Evolutionary conservation across 2,797 vertebrate species (phyloP), one percentile per base, ranked within the genome.

Genomic region (Spatula clypeata): DNA sequence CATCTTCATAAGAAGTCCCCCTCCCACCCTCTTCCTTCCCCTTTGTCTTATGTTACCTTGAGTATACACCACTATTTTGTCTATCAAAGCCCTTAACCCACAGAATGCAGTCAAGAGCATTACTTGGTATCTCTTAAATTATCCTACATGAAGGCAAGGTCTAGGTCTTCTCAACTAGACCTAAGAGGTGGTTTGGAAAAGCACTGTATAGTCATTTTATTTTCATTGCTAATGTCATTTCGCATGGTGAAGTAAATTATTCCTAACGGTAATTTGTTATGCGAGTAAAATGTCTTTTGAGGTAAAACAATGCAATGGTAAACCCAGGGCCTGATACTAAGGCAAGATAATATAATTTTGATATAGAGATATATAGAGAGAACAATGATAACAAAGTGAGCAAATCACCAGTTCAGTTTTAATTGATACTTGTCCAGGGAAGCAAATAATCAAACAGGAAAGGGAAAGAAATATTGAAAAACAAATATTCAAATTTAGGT

Each of bases 161-260:
- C 34, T 49, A 83, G 15, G 5, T 73, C 49, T 86, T 65, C 61
- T 26, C 18, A 65, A 20, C 0, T 42, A 61, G 76, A 44, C 18
- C 11, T 53, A 53, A 12, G 2, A 57, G 10, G 8, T 76, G 32
- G 5, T n/a, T 88, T 83, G 11, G 3, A 53, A 76, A 76, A 45
- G 31, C 1, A 1, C 5, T n/a, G 5, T 40, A 3, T 12, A 54
- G 12, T 60, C 11, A 62, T 14, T 24, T 62, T 9, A 0, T 38
- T 84, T 82, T 79, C 47, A 29, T 64, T 79, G 8, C 0, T 75
- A 47, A 47, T 55, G 23, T 26, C 8, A 72, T 10, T 10, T 51
- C 9, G 16, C 19, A n/a, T 24, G 29, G 34, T 64, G 7, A 84
- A 61, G 73, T 40, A 74, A 62, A 67, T 58, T 66, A 13, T 62